These are phyloP conservation scores for Conistra vaccinii DNA, from an alignment of 2,888 invertebrate species.

Conservation along the genomic window DNA sequence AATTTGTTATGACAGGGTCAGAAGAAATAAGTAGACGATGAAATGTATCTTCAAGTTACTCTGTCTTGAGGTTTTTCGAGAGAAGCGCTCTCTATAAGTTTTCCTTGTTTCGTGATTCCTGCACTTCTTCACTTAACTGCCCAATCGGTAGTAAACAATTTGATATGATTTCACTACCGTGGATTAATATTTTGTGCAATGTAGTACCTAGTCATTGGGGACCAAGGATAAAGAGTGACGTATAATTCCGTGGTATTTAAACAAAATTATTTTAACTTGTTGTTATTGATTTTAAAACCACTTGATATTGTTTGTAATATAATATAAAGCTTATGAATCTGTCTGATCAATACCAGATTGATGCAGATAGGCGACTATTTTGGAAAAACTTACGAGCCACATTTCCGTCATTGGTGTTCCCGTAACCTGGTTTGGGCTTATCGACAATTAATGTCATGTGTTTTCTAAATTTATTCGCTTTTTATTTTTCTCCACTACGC, in stretches of 20 bases:
- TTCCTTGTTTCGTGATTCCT: too few relatives aligned
- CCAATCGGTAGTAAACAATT: too few relatives aligned
- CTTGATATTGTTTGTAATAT: constrained; percentile 2
- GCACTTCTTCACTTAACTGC: too few relatives aligned
- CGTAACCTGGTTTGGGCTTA: constrained; percentile 2
- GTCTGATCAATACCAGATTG: constrained; percentile 3
- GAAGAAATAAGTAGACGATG: background rate
- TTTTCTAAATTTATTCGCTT: too few relatives aligned
- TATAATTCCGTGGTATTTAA: constrained; percentile 1
- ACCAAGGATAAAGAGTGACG: constrained; percentile 3
- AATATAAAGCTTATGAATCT: background rate
- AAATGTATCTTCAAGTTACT: background rate
- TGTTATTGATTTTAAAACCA: background rate
- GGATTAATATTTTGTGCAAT: too few relatives aligned
- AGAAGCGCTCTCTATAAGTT: too few relatives aligned
- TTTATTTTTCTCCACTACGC: background rate
- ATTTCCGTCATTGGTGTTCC: constrained; percentile 34
- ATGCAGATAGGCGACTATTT: background rate
- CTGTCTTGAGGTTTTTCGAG: too few relatives aligned
- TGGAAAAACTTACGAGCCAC: background rate
- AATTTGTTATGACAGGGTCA: background rate
- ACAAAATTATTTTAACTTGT: background rate
- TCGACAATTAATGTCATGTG: too few relatives aligned
- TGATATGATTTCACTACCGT: too few relatives aligned
- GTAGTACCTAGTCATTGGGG: background rate